phyloP scores from a whole-genome alignment of 1,140 invertebrate genomes.

The Bombus confusus region DNA sequence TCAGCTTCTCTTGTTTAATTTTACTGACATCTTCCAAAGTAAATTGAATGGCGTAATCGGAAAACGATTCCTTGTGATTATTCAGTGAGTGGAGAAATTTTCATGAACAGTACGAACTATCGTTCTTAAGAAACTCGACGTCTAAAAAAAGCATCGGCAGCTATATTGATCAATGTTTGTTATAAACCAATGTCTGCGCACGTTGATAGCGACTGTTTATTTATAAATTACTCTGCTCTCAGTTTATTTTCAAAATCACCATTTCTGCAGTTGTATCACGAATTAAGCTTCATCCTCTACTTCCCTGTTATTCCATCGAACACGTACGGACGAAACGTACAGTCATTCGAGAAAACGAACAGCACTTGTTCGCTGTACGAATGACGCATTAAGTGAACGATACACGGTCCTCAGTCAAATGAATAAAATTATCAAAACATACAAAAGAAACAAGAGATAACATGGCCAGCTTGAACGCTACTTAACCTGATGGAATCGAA shows the following conservation, averaged over 20 bases:
- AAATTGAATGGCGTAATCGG: not conserved
- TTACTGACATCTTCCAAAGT: not conserved
- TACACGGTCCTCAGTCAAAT: not conserved
- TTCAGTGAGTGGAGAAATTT: not conserved
- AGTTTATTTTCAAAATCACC: not conserved
- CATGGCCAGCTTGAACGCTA: not conserved
- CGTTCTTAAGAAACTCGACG: too few relatives aligned
- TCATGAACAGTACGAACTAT: too few relatives aligned
- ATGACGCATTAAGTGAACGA: not conserved
- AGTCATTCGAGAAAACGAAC: conserved; percentile 12
- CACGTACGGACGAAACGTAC: not conserved
- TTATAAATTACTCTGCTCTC: not conserved
- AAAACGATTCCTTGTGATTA: not conserved
- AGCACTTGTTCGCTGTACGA: not conserved
- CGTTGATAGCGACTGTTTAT: not conserved
- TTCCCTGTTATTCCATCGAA: not conserved
- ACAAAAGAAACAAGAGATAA: not conserved
- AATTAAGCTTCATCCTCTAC: not conserved
- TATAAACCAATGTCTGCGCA: not conserved
- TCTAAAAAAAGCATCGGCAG: not conserved
- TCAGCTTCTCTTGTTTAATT: not conserved
- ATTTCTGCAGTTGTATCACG: not conserved
- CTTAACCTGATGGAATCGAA: conserved; percentile 59
- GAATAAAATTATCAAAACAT: not conserved
- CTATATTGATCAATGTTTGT: not conserved